A percentile compares a stretch with the other conserved stretches of the same genome.
Conservation (phyloP, 2,888 invertebrate species). For the Mystacides longicornis region DNA sequence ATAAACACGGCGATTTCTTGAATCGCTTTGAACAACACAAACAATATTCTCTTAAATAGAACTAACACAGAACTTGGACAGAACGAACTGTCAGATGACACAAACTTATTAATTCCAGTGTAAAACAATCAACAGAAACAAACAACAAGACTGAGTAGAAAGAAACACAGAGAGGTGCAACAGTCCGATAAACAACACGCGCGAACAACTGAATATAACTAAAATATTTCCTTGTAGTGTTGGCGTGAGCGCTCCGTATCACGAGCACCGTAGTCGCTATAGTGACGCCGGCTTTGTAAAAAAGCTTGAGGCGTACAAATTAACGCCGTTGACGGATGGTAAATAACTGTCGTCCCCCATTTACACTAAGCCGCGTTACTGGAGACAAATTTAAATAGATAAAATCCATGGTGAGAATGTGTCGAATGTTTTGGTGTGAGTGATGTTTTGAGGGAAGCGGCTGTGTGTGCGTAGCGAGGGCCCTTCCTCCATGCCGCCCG, state of each 20-base stretch:
- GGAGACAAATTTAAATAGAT: not conserved
- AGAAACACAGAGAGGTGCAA: slow-evolving; percentile 15
- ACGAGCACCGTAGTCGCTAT: not conserved
- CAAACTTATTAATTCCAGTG: not conserved
- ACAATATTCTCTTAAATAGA: not conserved
- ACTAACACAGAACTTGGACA: not conserved
- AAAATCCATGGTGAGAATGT: slow-evolving; percentile 1
- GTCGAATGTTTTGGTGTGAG: slow-evolving; percentile 1
- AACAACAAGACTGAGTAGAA: not conserved
- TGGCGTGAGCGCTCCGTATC: not conserved
- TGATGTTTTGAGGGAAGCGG: slow-evolving; percentile 2
- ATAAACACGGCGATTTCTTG: too few relatives aligned
- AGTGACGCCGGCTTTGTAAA: not conserved
- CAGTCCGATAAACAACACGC: slow-evolving; percentile 17
- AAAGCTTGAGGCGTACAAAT: not conserved
- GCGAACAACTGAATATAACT: slow-evolving; percentile 18
- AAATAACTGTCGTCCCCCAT: not conserved
- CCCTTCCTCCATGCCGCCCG: not conserved
- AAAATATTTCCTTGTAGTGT: slow-evolving; percentile 16
- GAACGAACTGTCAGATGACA: not conserved
- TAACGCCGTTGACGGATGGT: not conserved
- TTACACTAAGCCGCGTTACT: not conserved
- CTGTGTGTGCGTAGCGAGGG: not conserved
- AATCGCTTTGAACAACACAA: too few relatives aligned
- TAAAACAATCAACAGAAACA: slow-evolving; percentile 3